Evolutionary conservation across 2,113 vertebrate species (phyloP).

Genomic region (Panthera uncia): DNA sequence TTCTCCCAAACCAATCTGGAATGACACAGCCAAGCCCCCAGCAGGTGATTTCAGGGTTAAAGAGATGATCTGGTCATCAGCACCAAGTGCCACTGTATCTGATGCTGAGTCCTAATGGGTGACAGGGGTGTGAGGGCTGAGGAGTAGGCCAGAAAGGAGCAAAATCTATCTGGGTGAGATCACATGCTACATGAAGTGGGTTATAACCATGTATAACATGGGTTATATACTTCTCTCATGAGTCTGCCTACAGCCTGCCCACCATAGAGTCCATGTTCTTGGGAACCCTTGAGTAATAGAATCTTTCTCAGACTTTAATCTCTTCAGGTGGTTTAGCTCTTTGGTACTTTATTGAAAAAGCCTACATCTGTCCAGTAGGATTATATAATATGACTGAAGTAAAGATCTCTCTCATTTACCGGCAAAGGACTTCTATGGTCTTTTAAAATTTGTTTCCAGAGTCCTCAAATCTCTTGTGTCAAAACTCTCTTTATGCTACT

Average conservation of each 20-base stretch:
- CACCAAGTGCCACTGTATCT: too few relatives aligned
- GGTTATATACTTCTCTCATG: neutral
- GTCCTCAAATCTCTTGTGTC: neutral
- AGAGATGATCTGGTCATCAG: neutral
- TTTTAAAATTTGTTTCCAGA: neutral
- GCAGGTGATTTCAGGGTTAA: neutral
- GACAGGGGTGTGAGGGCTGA: too few relatives aligned
- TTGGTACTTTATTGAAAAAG: neutral
- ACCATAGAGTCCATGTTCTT: neutral
- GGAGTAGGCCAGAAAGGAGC: neutral
- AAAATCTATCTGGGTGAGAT: neutral
- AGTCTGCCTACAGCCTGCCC: neutral
- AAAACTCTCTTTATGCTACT: neutral
- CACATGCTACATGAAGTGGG: neutral
- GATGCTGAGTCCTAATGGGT: neutral
- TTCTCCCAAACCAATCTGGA: neutral
- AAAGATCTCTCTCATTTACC: neutral
- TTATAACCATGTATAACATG: too few relatives aligned
- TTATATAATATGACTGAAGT: neutral
- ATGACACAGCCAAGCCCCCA: neutral
- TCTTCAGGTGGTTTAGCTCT: neutral
- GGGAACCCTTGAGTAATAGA: neutral
- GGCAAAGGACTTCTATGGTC: neutral
- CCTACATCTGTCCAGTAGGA: neutral
- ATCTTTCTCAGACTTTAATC: neutral